Evolutionary conservation across 2,113 vertebrate species (phyloP).

Genomic region (Aegithalos caudatus): DNA sequence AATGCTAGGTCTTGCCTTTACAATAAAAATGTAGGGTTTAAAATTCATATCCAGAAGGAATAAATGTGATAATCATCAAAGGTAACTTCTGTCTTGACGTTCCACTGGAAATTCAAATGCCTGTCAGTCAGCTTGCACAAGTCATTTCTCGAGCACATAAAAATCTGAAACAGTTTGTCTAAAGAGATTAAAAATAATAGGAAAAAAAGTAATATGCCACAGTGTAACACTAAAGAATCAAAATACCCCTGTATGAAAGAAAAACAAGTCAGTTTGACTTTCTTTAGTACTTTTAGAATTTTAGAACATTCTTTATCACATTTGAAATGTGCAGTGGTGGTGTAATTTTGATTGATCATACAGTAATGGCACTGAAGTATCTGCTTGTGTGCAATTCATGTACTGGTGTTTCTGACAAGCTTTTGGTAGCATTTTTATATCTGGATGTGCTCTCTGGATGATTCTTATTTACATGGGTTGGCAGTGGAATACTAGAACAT

Average conservation of each 20-base stretch:
- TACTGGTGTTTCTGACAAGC: neutral
- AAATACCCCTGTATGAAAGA: neutral
- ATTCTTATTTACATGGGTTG: neutral
- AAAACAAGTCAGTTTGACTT: neutral
- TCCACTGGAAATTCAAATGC: neutral
- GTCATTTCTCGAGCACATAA: neutral
- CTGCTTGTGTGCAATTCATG: neutral
- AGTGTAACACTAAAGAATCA: neutral
- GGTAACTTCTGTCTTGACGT: neutral
- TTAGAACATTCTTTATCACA: neutral
- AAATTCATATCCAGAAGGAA: conserved; percentile 21
- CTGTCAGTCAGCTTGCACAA: neutral
- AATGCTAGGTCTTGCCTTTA: conserved; percentile 9
- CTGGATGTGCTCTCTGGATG: neutral
- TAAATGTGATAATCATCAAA: conserved; percentile 28
- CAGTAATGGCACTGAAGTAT: neutral
- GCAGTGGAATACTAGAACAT: neutral
- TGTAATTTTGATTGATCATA: neutral
- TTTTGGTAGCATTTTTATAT: neutral
- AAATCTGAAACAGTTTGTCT: neutral
- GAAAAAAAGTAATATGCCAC: neutral
- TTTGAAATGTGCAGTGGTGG: neutral
- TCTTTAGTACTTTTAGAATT: neutral
- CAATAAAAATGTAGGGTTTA: neutral
- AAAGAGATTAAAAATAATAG: neutral